phyloP scores from a whole-genome alignment of 2,113 vertebrate species.

The Neogobius melanostomus region DNA sequence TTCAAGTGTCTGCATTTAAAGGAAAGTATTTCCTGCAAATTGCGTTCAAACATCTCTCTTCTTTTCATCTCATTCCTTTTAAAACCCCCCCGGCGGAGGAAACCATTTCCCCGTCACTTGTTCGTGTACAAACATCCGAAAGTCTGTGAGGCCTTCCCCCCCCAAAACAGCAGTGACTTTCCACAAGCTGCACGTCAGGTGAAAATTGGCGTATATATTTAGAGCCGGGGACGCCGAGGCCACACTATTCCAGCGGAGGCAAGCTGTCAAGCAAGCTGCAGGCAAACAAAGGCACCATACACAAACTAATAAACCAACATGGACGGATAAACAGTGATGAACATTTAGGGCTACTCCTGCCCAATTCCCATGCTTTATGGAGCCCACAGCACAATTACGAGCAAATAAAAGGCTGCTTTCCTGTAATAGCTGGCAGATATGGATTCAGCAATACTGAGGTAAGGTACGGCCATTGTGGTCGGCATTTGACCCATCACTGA shows the following conservation, averaged over 20 bases:
- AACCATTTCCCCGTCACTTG: neutral
- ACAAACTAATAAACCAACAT: slow-evolving; percentile 72
- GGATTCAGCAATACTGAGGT: too few species aligned
- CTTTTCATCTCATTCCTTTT: slow-evolving; percentile 4
- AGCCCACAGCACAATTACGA: slow-evolving; percentile 51
- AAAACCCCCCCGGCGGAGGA: slow-evolving; percentile 5
- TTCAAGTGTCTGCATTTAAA: too few species aligned
- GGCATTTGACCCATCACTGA: too few species aligned
- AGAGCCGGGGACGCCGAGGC: slow-evolving; percentile 65
- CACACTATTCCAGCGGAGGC: slow-evolving; percentile 66
- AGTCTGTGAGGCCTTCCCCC: slow-evolving; percentile 35
- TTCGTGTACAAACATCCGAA: slow-evolving; percentile 17
- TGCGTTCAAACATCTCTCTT: neutral
- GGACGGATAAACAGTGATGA: slow-evolving; percentile 73
- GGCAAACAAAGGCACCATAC: slow-evolving; percentile 68
- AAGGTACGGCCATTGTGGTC: too few species aligned
- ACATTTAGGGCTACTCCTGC: slow-evolving; percentile 62
- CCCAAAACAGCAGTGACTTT: slow-evolving; percentile 46
- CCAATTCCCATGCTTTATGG: slow-evolving; percentile 55
- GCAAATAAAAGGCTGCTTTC: slow-evolving; percentile 57
- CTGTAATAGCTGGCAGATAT: slow-evolving; percentile 29
- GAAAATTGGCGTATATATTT: slow-evolving; percentile 73
- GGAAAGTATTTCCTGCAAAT: neutral
- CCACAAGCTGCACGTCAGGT: slow-evolving; percentile 64
- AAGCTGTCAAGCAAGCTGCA: slow-evolving; percentile 75